phyloP scores from a whole-genome alignment of 2,113 vertebrate species.

The Thermophis baileyi region DNA sequence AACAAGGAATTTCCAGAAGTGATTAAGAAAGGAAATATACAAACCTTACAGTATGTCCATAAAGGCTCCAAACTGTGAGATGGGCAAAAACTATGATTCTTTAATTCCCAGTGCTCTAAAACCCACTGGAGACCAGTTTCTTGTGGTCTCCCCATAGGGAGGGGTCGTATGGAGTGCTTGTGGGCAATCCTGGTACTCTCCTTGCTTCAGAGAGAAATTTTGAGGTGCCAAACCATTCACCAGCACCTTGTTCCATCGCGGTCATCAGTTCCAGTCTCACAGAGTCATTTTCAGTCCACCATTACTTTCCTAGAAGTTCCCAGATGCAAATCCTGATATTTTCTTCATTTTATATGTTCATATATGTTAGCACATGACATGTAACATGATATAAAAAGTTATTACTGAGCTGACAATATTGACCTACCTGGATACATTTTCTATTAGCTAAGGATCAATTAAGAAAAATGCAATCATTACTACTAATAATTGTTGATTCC shows the following conservation, averaged over 20 bases:
- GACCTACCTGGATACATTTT: not conserved
- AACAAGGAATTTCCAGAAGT: not conserved
- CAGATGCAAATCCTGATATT: not conserved
- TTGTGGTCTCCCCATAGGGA: not conserved
- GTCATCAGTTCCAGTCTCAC: not conserved
- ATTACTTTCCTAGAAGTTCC: not conserved
- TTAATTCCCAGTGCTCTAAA: not conserved
- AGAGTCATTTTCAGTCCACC: not conserved
- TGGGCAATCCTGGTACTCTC: not conserved
- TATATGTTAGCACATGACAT: not conserved
- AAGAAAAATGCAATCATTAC: not conserved
- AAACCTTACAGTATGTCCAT: not conserved
- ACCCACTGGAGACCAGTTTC: not conserved
- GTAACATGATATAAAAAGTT: not conserved
- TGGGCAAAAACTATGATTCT: not conserved
- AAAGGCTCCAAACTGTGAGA: not conserved
- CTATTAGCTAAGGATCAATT: not conserved
- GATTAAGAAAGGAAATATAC: not conserved
- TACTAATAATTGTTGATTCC: not conserved
- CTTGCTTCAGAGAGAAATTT: not conserved
- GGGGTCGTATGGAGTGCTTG: not conserved
- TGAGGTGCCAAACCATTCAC: not conserved
- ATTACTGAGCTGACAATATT: not conserved
- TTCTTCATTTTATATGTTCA: not conserved
- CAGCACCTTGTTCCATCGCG: not conserved